Base-by-base conservation (phyloP, 2,888 invertebrate species). In the Xanthorhoe spadicearia region DNA sequence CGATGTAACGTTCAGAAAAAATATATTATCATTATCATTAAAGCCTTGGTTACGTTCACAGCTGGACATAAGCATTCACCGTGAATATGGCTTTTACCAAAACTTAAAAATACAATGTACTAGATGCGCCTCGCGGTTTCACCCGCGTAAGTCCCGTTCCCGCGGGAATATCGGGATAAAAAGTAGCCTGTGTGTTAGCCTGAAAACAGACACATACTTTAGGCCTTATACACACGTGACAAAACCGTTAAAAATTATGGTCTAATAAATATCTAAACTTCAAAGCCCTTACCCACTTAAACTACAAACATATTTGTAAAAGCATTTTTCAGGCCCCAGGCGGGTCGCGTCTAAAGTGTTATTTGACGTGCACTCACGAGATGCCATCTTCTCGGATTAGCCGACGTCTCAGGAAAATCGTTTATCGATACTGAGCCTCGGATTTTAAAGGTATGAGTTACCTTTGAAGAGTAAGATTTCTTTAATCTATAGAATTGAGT, bases 281-380 rank as follows among this genome's bases (percentile, higher is more conserved):
- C n/a, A 58, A 35, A 48, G 7, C n/a, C 19, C 15, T 52, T 28
- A 28, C 51, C 38, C 13, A 59, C 52, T 43, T 59, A 51, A 51
- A 43, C 59, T 15, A 23, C 53, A 58, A 62, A 54, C 19, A 54
- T 51, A 49, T 51, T 59, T 58, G n/a, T 43, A 61, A 52, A 15
- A 53, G 18, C 43, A 61, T 58, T 58, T 61, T 57, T 52, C 52
- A 46, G 15, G 55, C 38, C 32, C 38, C 50, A 50, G 17, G 28
- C 56, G 23, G 48, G 17, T 35, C 32, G 7, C 35, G 43, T 46
- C 56, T 70, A 54, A 72, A 77, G 75, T 72, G 66, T 71, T 76
- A 71, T 82, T 78, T 77, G 76, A 74, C 74, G 74, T 76, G 73
- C 76, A 76, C 76, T 80, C 74, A 66, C 67, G 69, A 59, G 63